Percentiles rank a stretch among this genome's conserved stretches.
Conservation (phyloP, 2,113 vertebrate genomes). For the Albula goreensis region DNA sequence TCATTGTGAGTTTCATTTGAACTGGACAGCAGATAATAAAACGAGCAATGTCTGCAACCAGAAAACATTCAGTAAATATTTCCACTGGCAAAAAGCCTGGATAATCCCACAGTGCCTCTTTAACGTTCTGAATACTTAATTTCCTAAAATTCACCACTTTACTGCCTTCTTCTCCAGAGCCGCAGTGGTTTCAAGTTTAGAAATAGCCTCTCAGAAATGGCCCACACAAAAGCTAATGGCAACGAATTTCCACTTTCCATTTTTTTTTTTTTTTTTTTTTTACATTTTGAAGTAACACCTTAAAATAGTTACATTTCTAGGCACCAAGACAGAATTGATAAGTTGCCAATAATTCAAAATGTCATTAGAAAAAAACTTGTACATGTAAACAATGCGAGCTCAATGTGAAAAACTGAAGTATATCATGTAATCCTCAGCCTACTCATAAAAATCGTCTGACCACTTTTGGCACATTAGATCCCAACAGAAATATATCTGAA, state of each 20-base stretch:
- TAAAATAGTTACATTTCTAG: not conserved
- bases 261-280: too few species aligned
- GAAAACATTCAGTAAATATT: constrained; percentile 13
- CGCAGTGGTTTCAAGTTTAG: constrained; percentile 14
- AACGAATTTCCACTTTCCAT: constrained; percentile 23
- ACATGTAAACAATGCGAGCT: not conserved
- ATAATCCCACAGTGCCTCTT: constrained; percentile 13
- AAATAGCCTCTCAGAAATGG: constrained; percentile 25
- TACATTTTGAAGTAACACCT: not conserved
- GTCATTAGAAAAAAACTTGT: not conserved
- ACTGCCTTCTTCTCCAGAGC: not conserved
- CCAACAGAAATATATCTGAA: not conserved
- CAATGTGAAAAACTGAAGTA: not conserved
- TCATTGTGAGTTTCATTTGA: too few species aligned
- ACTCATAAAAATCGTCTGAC: not conserved
- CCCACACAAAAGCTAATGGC: constrained; percentile 32
- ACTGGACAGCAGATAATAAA: not conserved
- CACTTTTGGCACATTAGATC: not conserved
- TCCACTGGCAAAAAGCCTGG: constrained; percentile 21
- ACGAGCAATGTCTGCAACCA: constrained; percentile 17
- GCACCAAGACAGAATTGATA: constrained; percentile 6
- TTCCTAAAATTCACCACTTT: not conserved
- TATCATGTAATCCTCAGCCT: not conserved
- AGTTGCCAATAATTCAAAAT: constrained; percentile 7
- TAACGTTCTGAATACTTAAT: not conserved